Percentiles rank a stretch among this genome's conserved stretches.
Conservation (phyloP, 2,797 vertebrate genomes). For the Coranthus polyacanthus region DNA sequence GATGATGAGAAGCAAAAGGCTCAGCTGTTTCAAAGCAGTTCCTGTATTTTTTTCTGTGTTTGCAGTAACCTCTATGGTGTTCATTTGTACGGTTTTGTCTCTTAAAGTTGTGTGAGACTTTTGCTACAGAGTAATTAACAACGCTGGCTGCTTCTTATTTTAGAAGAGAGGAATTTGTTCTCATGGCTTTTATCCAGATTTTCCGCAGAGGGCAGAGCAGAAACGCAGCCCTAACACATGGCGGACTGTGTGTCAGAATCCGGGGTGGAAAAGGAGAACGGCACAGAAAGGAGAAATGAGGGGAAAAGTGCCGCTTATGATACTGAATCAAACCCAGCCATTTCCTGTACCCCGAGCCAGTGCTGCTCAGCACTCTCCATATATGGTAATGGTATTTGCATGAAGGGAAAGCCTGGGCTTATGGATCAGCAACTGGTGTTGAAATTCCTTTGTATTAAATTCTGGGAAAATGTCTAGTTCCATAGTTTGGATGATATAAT, state of each 20-base stretch:
- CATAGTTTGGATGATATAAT: constrained; percentile 53
- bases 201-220: constrained; percentile 36
- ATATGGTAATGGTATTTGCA: constrained; percentile 90
- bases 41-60: neutral
- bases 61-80: neutral
- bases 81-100: neutral
- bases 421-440: constrained; percentile 80
- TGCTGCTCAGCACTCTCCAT: constrained; percentile 83
- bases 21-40: neutral
- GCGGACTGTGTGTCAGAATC: constrained; percentile 61
- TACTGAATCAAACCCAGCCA: constrained; percentile 88
- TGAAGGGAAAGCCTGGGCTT: constrained; percentile 81
- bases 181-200: constrained; percentile 43
- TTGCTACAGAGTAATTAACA: constrained; percentile 22
- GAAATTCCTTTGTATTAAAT: constrained; percentile 81
- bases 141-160: constrained; percentile 45
- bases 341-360: constrained; percentile 84
- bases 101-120: constrained; percentile 7
- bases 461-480: constrained; percentile 75
- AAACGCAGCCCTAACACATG: constrained; percentile 41
- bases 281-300: constrained; percentile 64
- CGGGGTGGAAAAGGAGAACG: constrained; percentile 63
- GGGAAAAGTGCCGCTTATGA: constrained; percentile 80
- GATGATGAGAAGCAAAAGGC: constrained; percentile 41
- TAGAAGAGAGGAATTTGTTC: constrained; percentile 41